phyloP scores from a whole-genome alignment of 2,113 vertebrate species.

The Isurus oxyrinchus region DNA sequence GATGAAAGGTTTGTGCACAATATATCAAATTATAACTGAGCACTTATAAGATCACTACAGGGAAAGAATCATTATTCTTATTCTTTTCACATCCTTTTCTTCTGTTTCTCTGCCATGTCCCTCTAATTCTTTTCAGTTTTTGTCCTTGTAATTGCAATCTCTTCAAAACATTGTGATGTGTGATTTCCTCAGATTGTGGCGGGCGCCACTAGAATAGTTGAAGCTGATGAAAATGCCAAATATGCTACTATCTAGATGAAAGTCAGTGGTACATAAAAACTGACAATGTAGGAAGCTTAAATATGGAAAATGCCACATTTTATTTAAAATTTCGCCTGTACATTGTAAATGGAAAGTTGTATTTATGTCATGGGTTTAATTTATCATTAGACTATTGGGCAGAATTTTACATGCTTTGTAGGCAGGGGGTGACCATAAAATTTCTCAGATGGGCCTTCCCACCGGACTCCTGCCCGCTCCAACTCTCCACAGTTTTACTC shows the following conservation, averaged over 20 bases:
- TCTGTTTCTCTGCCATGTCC: not conserved
- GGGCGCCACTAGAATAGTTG: not conserved
- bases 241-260: not conserved
- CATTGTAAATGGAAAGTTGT: not conserved
- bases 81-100: not conserved
- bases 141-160: not conserved
- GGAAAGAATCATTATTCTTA: not conserved
- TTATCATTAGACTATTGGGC: not conserved
- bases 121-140: not conserved
- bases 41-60: not conserved
- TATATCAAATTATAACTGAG: not conserved
- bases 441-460: too few species aligned
- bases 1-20: not conserved
- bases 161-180: not conserved
- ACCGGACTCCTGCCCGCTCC: too few species aligned
- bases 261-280: not conserved
- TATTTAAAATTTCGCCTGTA: not conserved
- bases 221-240: slow-evolving; percentile 9
- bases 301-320: not conserved
- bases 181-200: not conserved
- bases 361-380: not conserved
- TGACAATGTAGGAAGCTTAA: not conserved
- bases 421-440: too few species aligned
- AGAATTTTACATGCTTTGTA: too few species aligned
- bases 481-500: too few species aligned